Base-by-base conservation (phyloP, 2,797 vertebrate species). In the Esox masquinongy region DNA sequence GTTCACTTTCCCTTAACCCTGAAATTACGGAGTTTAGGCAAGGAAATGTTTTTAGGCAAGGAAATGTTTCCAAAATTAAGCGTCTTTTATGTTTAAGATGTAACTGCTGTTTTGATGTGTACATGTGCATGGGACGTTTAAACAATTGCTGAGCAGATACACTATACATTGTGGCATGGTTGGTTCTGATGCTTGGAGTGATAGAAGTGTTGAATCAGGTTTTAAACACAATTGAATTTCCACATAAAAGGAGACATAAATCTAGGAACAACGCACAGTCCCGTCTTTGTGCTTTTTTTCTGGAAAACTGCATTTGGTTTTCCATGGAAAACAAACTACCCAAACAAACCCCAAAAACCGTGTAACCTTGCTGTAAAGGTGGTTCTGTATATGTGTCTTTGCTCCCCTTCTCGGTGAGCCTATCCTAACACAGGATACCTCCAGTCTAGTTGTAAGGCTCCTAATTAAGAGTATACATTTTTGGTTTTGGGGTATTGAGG, bases 181-280 rank as follows among this genome's bases (percentile, higher is more conserved):
- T 47, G 47, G 59, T 53, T 3, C 34, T 19, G 49, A 36, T 49
- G 19, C 36, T 22, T n/a, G 47, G 39, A 31, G 24, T 71, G 72
- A 67, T 7, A 17, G 39, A 71, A 66, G 56, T 74, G 29, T 29
- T 72, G 77, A 59, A 79, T 66, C 26, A 50, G 24, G 39, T 76
- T 72, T 67, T 50, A 24, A 78, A 71, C 74, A 50, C 63, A 56
- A 74, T 29, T 69, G 68, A 77, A 78, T 74, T 73, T 77, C 63
- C 73, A 79, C 68, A 77, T 79, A 68, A 82, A 79, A 22, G 22
- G 31, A 76, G 68, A 77, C 72, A 76, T 75, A 84, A 82, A 82
- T 77, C 76, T 74, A 68, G 49, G 59, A 51, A 79, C 50, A 56
- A 63, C 75, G 16, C 50, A 19, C 43, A 43, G 51, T 61, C 39